These are phyloP conservation scores for Cyaniris semiargus DNA, from an alignment of 2,888 invertebrate genomes.

Conservation along the genomic window DNA sequence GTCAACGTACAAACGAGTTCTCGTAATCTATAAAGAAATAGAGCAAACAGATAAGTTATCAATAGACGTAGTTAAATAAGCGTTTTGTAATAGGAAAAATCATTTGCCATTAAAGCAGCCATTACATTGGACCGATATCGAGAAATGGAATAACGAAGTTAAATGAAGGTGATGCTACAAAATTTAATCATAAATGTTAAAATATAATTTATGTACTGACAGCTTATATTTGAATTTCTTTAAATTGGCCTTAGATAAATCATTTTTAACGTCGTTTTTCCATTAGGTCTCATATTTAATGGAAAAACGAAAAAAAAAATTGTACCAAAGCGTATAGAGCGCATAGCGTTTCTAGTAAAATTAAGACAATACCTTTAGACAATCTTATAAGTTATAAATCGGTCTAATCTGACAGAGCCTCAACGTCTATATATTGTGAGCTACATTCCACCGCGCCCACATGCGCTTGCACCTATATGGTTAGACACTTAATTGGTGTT, in stretches of 20 bases:
- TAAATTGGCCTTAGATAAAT: too few species aligned
- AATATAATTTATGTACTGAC: too few species aligned
- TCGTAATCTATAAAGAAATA: constrained; percentile 28
- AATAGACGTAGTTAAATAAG: constrained; percentile 21
- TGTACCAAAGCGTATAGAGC: too few species aligned
- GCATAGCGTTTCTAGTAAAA: too few species aligned
- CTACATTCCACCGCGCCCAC: constrained; percentile 33
- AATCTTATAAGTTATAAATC: too few species aligned
- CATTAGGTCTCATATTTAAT: too few species aligned
- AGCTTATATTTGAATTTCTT: too few species aligned
- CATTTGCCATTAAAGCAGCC: constrained; percentile 36
- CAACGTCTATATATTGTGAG: not conserved
- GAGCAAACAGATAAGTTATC: constrained; percentile 23
- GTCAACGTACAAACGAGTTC: constrained; percentile 1
- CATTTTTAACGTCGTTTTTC: too few species aligned
- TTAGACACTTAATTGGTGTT: constrained; percentile 34
- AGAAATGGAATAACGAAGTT: not conserved
- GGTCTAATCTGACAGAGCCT: not conserved
- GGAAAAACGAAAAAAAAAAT: too few species aligned
- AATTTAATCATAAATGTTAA: too few species aligned
- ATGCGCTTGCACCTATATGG: constrained; percentile 24
- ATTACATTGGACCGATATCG: constrained; percentile 33
- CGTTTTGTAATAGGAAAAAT: constrained; percentile 39
- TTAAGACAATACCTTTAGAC: too few species aligned
- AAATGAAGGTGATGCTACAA: too few species aligned